Percentiles rank a stretch among this genome's conserved stretches.
Conservation (phyloP, 2,113 vertebrate species). For the Pedionomus torquatus region DNA sequence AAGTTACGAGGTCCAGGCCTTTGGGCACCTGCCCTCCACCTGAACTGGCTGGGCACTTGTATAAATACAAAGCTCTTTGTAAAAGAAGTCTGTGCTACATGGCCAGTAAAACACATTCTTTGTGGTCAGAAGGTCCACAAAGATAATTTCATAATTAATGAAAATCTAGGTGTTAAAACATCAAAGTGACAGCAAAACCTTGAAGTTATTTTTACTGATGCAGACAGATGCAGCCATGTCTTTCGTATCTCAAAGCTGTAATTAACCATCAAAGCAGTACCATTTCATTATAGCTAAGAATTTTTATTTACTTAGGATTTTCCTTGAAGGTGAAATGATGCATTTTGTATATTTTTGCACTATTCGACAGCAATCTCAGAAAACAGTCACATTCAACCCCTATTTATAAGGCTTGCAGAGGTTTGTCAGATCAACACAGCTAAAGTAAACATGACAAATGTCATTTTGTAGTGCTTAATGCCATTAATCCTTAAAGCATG, state of each 20-base stretch:
- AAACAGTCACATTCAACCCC: background rate
- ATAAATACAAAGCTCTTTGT: background rate
- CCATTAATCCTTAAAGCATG: slow-evolving; percentile 23
- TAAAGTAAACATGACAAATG: slow-evolving; percentile 37
- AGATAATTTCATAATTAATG: background rate
- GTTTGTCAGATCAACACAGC: slow-evolving; percentile 34
- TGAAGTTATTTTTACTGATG: background rate
- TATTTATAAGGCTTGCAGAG: background rate
- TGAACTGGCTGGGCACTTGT: background rate
- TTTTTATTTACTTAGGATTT: background rate
- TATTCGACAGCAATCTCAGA: background rate
- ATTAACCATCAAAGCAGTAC: background rate
- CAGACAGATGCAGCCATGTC: background rate
- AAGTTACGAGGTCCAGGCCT: background rate
- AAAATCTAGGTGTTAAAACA: background rate
- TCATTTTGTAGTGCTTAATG: background rate
- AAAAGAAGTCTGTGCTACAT: background rate
- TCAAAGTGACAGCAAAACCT: background rate
- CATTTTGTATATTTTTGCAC: background rate
- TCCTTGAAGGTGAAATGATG: background rate
- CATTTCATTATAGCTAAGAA: background rate
- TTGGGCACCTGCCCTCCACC: background rate
- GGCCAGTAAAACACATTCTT: background rate
- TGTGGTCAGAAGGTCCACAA: background rate
- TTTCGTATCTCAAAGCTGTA: background rate